Evolutionary conservation across 2,888 invertebrate species (phyloP).

Genomic region (Brachypterus glaber): DNA sequence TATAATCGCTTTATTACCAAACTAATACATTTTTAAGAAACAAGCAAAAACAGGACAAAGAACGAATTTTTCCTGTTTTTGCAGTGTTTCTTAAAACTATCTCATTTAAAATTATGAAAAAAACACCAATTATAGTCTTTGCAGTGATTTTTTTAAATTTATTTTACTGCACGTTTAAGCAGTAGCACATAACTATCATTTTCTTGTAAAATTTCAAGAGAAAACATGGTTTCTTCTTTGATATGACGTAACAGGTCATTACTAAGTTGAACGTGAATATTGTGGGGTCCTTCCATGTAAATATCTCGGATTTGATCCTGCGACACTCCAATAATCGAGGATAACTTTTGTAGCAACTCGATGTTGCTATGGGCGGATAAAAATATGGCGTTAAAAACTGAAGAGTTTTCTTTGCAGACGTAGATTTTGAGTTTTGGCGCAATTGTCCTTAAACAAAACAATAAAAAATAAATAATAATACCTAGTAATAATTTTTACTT

Average conservation of each 20-base stretch:
- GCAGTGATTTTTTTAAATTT: no score
- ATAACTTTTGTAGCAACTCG: slow-evolving; percentile 59
- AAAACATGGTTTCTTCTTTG: slow-evolving; percentile 66
- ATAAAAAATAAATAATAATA: slow-evolving; percentile 6
- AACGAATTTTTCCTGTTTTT: no score
- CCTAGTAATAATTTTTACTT: no score
- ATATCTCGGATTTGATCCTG: slow-evolving; percentile 45
- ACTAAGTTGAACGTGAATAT: slow-evolving; percentile 72
- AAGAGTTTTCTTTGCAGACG: slow-evolving; percentile 58
- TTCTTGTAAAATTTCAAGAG: slow-evolving; percentile 47
- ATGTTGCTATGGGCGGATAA: slow-evolving; percentile 56
- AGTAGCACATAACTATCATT: slow-evolving; percentile 40
- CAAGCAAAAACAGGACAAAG: no score
- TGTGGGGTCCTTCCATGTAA: slow-evolving; percentile 72
- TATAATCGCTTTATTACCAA: no score
- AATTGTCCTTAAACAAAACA: slow-evolving; percentile 45
- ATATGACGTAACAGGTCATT: slow-evolving; percentile 79
- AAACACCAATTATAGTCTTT: no score
- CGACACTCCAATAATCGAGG: slow-evolving; percentile 46
- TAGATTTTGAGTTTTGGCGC: slow-evolving; percentile 76
- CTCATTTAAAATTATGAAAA: no score
- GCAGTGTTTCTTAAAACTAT: not conserved
- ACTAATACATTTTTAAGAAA: no score
- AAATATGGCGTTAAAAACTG: slow-evolving; percentile 73
- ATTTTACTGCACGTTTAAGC: slow-evolving; percentile 37